phyloP scores from a whole-genome alignment of 1,140 invertebrate genomes.

The Drosophila punjabiensis region DNA sequence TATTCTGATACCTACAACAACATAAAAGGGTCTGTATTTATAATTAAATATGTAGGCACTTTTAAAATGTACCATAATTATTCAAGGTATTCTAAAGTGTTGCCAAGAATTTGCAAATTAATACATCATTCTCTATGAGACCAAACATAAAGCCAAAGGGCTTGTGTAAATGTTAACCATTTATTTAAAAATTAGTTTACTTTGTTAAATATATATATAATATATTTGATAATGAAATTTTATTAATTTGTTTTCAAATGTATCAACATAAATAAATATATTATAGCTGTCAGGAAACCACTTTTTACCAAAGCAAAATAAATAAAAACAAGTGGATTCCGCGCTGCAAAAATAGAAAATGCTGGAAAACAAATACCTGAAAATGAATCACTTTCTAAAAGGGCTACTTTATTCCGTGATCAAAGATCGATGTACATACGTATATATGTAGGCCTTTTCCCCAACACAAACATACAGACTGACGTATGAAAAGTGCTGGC shows the following conservation, averaged over 20 bases:
- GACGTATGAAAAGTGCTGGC: conserved; percentile 50
- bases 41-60: neutral
- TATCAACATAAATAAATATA: neutral
- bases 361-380: conserved; percentile 31
- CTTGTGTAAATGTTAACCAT: neutral
- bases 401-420: conserved; percentile 25
- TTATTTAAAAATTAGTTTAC: too few relatives aligned
- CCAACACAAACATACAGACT: conserved; percentile 18
- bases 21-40: conserved; percentile 6
- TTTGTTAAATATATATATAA: too few relatives aligned
- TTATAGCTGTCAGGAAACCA: too few relatives aligned
- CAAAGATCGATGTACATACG: conserved; percentile 6
- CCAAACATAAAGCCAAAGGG: neutral
- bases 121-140: conserved; percentile 3
- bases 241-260: too few relatives aligned
- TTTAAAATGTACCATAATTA: conserved; percentile 11
- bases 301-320: neutral
- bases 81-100: conserved; percentile 7
- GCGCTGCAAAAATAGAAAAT: conserved; percentile 5
- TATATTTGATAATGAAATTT: too few relatives aligned
- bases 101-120: conserved; percentile 14
- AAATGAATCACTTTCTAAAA: conserved; percentile 38
- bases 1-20: conserved; percentile 13
- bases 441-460: conserved; percentile 33
- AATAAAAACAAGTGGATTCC: conserved; percentile 5